Base-by-base conservation (phyloP, 1,140 invertebrate genomes). In the Lethrus apterus region DNA sequence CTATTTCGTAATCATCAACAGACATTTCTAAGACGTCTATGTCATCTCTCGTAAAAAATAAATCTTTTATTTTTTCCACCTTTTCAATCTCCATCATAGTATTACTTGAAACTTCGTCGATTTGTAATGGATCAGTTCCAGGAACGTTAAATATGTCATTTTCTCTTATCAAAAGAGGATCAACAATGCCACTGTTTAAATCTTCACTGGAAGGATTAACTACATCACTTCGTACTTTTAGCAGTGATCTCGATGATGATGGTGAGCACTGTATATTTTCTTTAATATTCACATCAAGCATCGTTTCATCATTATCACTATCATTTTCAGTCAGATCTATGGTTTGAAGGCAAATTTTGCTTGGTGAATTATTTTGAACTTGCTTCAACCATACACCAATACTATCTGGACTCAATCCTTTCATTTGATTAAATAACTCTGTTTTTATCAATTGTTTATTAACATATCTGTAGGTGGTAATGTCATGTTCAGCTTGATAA, bases 381-480 rank as follows among this genome's bases (percentile, higher is more conserved):
- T 45, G 43, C 13, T 45, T 23, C 3, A 45, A 19, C 43, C 43
- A 45, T 4, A 24, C 9, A 18, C 31, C 33, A 10, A 11, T 21
- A 34, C n/a, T 33, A 3, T 15, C n/a, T 1, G 5, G 30, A 10
- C 11, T 33, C 11, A 44, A 18, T 4, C 50, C 50, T 21, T 36
- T 26, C 40, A 52, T 48, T 14, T n/a, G 30, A 42, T 48, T 48
- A 19, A 52, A 52, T 8, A 21, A 19, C 17, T 52, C 45, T 2
- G 40, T 48, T 13, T 42, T 20, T 7, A 52, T 48, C 4, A 52
- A 30, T 19, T 48, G 26, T 13, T 43, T 41, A 35, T 52, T 52
- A 4, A 42, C 38, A 23, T 42, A 52, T n/a, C 50, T 24, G 18
- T 48, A 33, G 7, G 46, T 48, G 19, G 33, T 19, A 3, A 52